A percentile compares a stretch with the other conserved stretches of the same genome.
These are phyloP conservation scores for Oostethus manadensis DNA, from an alignment of 2,113 vertebrate species.

Conservation along the genomic window DNA sequence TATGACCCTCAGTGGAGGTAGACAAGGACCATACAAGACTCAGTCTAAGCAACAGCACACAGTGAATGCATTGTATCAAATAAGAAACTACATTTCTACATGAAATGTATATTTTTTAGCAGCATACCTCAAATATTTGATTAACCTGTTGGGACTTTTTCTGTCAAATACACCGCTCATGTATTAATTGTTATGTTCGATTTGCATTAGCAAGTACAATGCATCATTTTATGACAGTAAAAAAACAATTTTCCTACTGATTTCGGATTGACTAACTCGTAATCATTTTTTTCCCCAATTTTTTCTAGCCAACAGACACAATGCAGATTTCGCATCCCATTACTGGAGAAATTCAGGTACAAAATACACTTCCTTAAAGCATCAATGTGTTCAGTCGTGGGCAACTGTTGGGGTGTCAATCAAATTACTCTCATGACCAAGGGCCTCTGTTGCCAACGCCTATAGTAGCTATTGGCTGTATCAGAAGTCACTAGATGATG, in stretches of 20 bases:
- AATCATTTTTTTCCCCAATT: not conserved
- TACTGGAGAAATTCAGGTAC: slow-evolving; percentile 97
- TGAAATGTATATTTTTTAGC: not conserved
- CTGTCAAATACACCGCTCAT: slow-evolving; percentile 6
- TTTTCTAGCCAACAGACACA: slow-evolving; percentile 76
- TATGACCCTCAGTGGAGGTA: slow-evolving; percentile 4
- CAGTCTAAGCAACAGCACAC: not conserved
- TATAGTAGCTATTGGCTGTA: too few species aligned
- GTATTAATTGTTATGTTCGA: not conserved
- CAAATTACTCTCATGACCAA: too few species aligned
- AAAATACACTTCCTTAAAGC: not conserved
- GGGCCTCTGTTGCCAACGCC: too few species aligned
- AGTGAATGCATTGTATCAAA: not conserved
- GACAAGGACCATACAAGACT: not conserved
- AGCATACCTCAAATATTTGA: slow-evolving; percentile 9
- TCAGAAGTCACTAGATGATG: too few species aligned
- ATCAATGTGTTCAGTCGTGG: not conserved
- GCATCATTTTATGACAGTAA: too few species aligned
- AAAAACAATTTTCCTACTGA: too few species aligned
- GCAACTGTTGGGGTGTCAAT: too few species aligned
- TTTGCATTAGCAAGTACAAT: too few species aligned
- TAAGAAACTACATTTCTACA: too few species aligned
- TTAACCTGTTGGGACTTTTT: slow-evolving; percentile 31
- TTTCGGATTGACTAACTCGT: not conserved
- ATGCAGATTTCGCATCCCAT: slow-evolving; percentile 82